These are phyloP conservation scores for Bellardia bayeri DNA, from an alignment of 2,888 invertebrate species.

Conservation along the genomic window DNA sequence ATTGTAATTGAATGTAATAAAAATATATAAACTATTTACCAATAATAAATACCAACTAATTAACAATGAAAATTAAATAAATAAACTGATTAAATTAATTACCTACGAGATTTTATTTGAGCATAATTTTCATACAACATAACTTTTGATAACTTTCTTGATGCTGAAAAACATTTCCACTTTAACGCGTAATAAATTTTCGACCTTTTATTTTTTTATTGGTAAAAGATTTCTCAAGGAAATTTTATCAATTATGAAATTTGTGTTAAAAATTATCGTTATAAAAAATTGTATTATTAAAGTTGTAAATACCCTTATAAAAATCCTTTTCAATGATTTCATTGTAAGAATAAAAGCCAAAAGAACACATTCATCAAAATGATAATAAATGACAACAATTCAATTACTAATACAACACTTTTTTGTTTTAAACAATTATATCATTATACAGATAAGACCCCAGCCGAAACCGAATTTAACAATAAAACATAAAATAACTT, in stretches of 20 bases:
- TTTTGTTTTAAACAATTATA: conserved; percentile 45
- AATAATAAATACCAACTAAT: conserved; percentile 26
- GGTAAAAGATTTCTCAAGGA: conserved; percentile 7
- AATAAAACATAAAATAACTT: conserved; percentile 7
- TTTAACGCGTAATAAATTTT: conserved; percentile 61
- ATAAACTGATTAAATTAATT: background rate
- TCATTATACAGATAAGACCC: conserved; percentile 42
- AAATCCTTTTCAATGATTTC: conserved; percentile 27
- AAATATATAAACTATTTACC: conserved; percentile 8
- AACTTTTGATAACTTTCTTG: conserved; percentile 28
- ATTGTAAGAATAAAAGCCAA: background rate
- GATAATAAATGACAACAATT: conserved; percentile 45
- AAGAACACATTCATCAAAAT: conserved; percentile 24
- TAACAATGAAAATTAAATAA: conserved; percentile 42
- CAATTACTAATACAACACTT: conserved; percentile 50
- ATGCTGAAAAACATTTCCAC: conserved; percentile 16
- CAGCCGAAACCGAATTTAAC: conserved; percentile 7
- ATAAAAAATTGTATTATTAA: background rate
- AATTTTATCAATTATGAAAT: conserved; percentile 11
- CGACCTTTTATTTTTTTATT: background rate
- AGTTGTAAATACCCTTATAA: conserved; percentile 6
- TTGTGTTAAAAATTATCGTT: background rate
- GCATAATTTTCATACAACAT: background rate
- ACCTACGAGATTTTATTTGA: background rate
- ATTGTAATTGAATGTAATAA: conserved; percentile 42